A percentile compares a stretch with the other conserved stretches of the same genome.
These are phyloP conservation scores for Tokudaia muenninki DNA, from an alignment of 2,797 vertebrate species.

Conservation along the genomic window DNA sequence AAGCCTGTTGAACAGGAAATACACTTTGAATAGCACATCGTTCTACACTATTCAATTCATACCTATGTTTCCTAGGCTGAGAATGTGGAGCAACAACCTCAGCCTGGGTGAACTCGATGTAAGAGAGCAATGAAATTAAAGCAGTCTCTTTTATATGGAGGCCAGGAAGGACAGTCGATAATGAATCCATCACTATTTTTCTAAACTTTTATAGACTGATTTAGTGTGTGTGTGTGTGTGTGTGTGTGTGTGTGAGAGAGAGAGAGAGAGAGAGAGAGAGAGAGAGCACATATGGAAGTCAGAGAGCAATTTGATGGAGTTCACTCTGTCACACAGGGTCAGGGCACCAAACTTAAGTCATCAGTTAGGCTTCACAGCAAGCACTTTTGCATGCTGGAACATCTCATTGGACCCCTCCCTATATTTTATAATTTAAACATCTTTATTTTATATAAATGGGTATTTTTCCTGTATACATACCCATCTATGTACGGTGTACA, in stretches of 20 bases:
- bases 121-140: slow-evolving; percentile 35
- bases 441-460: neutral
- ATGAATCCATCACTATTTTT: neutral
- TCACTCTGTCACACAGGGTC: neutral
- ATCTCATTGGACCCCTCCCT: neutral
- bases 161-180: slow-evolving; percentile 15
- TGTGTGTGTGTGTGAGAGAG: neutral
- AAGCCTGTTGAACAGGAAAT: neutral
- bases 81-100: neutral
- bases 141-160: neutral
- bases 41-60: neutral
- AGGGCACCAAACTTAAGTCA: neutral
- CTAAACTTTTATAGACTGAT: neutral
- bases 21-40: neutral
- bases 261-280: neutral
- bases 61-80: neutral
- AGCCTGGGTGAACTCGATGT: neutral
- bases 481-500: neutral
- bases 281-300: no score
- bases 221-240: neutral
- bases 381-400: neutral
- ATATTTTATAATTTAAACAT: neutral
- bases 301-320: neutral
- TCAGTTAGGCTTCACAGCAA: no score
- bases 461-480: neutral